phyloP scores from a whole-genome alignment of 1,140 invertebrate species.

The Lepidotrigona ventralis region DNA sequence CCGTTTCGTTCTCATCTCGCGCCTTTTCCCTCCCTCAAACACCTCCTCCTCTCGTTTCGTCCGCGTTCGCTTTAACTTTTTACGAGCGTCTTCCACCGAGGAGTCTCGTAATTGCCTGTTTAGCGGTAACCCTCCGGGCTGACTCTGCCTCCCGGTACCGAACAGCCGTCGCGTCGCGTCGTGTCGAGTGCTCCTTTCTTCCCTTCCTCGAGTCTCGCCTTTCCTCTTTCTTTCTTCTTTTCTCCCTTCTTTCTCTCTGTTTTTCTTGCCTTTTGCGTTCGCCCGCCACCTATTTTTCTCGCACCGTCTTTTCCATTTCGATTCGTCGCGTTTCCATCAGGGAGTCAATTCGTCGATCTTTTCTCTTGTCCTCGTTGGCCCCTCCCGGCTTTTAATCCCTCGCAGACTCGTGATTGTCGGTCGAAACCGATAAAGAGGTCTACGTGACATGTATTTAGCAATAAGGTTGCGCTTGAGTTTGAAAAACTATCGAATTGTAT shows the following conservation, averaged over 20 bases:
- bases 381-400: too few relatives aligned
- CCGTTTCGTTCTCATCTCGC: conserved; percentile 41
- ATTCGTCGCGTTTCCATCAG: background rate
- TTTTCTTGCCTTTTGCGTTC: background rate
- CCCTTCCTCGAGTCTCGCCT: background rate
- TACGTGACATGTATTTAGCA: too few relatives aligned
- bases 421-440: too few relatives aligned
- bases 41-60: conserved; percentile 13
- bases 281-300: background rate
- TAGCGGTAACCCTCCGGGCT: conserved; percentile 59
- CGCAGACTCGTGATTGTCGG: too few relatives aligned
- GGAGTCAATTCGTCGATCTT: too few relatives aligned
- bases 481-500: too few relatives aligned
- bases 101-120: conserved; percentile 67
- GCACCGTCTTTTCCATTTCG: background rate
- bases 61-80: conserved; percentile 57
- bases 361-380: too few relatives aligned
- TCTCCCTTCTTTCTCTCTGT: background rate
- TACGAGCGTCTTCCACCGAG: conserved; percentile 65
- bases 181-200: background rate
- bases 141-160: conserved; percentile 23
- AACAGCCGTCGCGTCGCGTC: conserved; percentile 20
- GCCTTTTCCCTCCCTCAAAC: conserved; percentile 22
- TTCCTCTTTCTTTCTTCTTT: background rate
- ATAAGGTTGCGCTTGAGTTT: too few relatives aligned